Evolutionary conservation across 1,140 invertebrate species (phyloP).

Genomic region (Rhopalosiphum maidis): DNA sequence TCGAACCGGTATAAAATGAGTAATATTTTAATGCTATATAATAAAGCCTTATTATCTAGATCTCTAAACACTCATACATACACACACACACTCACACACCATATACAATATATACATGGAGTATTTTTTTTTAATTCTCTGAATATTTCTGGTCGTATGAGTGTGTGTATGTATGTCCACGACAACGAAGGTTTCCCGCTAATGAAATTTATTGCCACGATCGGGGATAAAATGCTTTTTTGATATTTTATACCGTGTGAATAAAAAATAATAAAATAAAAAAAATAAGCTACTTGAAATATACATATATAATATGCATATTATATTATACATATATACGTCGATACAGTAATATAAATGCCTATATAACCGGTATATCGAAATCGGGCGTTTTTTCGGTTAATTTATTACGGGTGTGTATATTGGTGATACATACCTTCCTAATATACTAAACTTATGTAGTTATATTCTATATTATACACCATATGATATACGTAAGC

Average conservation of each 20-base stretch:
- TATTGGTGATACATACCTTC: background rate
- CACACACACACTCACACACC: background rate
- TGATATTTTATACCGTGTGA: conserved; percentile 57
- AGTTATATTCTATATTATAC: conserved; percentile 2
- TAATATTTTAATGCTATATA: conserved; percentile 54
- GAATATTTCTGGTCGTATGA: conserved; percentile 44
- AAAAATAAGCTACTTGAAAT: conserved; percentile 39
- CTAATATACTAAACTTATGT: conserved; percentile 13
- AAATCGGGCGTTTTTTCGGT: conserved; percentile 45
- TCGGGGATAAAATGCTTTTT: conserved; percentile 57
- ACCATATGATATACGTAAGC: background rate
- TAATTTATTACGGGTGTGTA: conserved; percentile 54
- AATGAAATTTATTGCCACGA: conserved; percentile 57
- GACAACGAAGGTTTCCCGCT: conserved; percentile 47
- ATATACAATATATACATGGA: background rate
- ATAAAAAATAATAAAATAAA: conserved; percentile 40
- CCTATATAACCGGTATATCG: conserved; percentile 53
- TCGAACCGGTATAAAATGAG: conserved; percentile 52
- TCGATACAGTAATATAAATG: conserved; percentile 54
- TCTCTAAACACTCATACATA: conserved; percentile 34
- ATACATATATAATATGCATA: conserved; percentile 53
- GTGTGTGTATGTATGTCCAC: conserved; percentile 29
- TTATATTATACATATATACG: conserved; percentile 19
- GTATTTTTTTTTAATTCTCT: conserved; percentile 49
- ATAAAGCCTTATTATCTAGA: conserved; percentile 55